A percentile compares a stretch with the other conserved stretches of the same genome.
These are phyloP conservation scores for Miichthys miiuy DNA, from an alignment of 2,797 vertebrate species.

Conservation along the genomic window DNA sequence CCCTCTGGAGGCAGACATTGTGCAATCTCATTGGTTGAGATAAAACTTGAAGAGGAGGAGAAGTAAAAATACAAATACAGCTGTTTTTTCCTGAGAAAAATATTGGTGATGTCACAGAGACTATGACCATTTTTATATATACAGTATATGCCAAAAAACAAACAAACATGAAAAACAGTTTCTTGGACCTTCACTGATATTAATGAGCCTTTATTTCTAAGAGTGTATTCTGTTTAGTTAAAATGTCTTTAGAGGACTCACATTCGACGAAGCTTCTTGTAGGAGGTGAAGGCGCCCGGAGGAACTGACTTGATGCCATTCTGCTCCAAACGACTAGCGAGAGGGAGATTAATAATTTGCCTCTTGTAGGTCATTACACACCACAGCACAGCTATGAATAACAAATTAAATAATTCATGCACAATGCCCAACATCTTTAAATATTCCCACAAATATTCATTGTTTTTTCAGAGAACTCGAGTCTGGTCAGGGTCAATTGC, in stretches of 20 bases:
- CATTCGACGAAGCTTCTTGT: conserved; percentile 97
- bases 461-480: too few relatives aligned
- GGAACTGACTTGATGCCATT: conserved; percentile 98
- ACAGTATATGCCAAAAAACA: too few relatives aligned
- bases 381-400: not conserved
- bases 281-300: conserved; percentile 94
- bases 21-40: not conserved
- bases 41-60: not conserved
- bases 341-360: conserved; percentile 23
- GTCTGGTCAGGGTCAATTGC: too few relatives aligned
- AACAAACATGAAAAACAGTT: not conserved
- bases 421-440: too few relatives aligned
- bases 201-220: not conserved
- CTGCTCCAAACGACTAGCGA: conserved; percentile 93
- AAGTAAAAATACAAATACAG: not conserved
- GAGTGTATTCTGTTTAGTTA: too few relatives aligned
- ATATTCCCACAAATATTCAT: too few relatives aligned
- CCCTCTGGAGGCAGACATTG: not conserved
- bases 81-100: too few relatives aligned
- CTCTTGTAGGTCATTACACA: not conserved
- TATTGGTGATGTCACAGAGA: too few relatives aligned
- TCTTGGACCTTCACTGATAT: not conserved
- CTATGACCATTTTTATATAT: too few relatives aligned
- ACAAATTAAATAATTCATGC: too few relatives aligned
- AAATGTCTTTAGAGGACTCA: conserved; percentile 78